Conservation (phyloP, 2,888 invertebrate genomes). For the Rugalucina vietnamica region DNA sequence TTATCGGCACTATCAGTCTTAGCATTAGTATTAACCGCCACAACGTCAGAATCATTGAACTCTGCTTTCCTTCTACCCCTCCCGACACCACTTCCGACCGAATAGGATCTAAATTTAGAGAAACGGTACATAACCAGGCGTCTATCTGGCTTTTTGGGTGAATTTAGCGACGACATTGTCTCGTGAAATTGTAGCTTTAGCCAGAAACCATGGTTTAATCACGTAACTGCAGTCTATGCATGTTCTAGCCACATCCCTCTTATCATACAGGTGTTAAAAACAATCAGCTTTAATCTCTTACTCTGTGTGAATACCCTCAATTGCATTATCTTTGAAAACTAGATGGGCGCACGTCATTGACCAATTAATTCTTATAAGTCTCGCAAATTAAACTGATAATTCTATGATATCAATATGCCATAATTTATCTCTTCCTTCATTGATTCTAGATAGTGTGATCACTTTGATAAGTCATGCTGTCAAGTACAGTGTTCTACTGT, state of each 20-base stretch:
- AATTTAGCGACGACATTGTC: not conserved
- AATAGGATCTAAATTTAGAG: constrained; percentile 62
- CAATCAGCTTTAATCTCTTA: not conserved
- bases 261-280: not conserved
- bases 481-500: too few species aligned
- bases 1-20: not conserved
- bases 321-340: not conserved
- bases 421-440: too few species aligned
- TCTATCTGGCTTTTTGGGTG: constrained; percentile 14
- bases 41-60: not conserved
- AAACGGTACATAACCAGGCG: constrained; percentile 57
- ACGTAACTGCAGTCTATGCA: too few species aligned
- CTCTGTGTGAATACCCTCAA: not conserved
- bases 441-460: not conserved
- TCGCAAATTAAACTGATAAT: not conserved
- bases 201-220: too few species aligned
- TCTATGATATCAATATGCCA: too few species aligned
- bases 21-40: not conserved
- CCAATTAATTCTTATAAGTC: not conserved
- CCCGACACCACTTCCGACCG: constrained; percentile 36
- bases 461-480: not conserved
- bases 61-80: not conserved
- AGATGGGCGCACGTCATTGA: not conserved
- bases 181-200: not conserved
- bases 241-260: not conserved